Conservation (phyloP, 1,140 invertebrate genomes). For the Saccostrea cuccullata region DNA sequence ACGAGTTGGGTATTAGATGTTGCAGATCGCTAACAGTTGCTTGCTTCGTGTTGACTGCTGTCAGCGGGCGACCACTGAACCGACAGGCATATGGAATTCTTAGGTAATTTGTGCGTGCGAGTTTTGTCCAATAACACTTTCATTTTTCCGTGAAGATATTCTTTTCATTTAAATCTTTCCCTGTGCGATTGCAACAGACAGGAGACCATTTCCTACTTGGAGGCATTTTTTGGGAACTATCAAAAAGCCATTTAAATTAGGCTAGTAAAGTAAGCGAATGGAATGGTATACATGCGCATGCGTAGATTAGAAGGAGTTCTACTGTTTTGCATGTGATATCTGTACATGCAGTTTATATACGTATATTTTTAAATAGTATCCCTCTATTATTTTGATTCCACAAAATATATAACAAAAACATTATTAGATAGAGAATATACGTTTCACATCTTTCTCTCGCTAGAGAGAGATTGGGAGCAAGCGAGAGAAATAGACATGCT, state of each 20-base stretch:
- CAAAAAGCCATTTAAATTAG: not conserved
- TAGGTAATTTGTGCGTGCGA: not conserved
- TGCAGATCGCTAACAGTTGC: not conserved
- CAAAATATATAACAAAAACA: no score
- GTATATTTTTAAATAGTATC: no score
- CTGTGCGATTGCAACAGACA: not conserved
- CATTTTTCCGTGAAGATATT: not conserved
- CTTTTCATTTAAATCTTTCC: not conserved
- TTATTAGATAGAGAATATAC: no score
- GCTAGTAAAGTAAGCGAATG: not conserved
- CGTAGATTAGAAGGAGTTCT: no score
- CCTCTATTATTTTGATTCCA: no score
- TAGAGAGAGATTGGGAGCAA: no score
- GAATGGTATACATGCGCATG: not conserved
- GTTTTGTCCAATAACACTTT: not conserved
- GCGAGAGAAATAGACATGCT: no score
- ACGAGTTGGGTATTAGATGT: slow-evolving; percentile 22
- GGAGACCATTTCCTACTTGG: not conserved
- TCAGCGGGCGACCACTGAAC: not conserved
- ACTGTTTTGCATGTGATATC: no score
- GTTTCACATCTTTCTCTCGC: no score
- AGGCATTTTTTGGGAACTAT: not conserved
- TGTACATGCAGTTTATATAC: no score
- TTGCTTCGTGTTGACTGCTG: not conserved
- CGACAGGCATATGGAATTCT: not conserved